phyloP scores from a whole-genome alignment of 2,797 vertebrate species.

The Perodicticus potto region DNA sequence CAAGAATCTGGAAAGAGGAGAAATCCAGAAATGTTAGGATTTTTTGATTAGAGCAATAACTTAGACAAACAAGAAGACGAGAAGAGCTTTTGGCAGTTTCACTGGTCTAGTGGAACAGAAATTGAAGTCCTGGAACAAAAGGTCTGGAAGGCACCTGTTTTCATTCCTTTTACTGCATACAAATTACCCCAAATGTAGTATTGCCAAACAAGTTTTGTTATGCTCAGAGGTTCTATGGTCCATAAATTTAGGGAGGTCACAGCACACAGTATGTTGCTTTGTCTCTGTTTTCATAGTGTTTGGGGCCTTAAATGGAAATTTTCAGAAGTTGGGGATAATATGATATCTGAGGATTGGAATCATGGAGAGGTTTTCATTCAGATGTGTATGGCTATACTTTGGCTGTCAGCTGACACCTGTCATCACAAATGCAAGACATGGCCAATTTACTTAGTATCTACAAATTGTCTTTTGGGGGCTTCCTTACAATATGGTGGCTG shows the following conservation, averaged over 20 bases:
- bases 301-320: not conserved
- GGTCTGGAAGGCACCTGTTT: not conserved
- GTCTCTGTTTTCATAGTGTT: not conserved
- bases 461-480: not conserved
- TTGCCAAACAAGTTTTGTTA: not conserved
- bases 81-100: not conserved
- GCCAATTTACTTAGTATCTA: not conserved
- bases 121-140: conserved; percentile 4
- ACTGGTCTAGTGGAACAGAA: not conserved
- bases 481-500: not conserved
- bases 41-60: not conserved
- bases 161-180: not conserved
- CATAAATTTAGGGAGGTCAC: not conserved
- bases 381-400: not conserved
- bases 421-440: not conserved
- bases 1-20: not conserved
- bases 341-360: not conserved
- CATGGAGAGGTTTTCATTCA: not conserved
- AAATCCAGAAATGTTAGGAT: not conserved
- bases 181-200: not conserved
- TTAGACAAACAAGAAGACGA: not conserved
- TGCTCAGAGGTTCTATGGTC: not conserved
- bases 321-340: not conserved
- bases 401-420: not conserved
- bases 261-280: not conserved